A percentile compares a stretch with the other conserved stretches of the same genome.
Conservation (phyloP, 1,140 invertebrate genomes). For the Drosophila kepulauana region DNA sequence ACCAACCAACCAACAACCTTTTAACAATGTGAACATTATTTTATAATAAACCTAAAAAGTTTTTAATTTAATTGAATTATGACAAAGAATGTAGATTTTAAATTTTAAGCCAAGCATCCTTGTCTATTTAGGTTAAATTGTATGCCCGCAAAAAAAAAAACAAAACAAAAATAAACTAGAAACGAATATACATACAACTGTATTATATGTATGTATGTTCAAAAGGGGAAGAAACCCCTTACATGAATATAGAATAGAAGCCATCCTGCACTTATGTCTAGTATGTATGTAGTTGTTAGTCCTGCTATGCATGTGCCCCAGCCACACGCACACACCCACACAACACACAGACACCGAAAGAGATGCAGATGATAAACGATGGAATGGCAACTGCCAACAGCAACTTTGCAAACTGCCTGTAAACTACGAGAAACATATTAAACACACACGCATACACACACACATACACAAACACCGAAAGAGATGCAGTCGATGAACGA, state of each 20-base stretch:
- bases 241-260: conserved; percentile 39
- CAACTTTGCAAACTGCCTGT: conserved; percentile 51
- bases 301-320: conserved; percentile 65
- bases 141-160: conserved; percentile 59
- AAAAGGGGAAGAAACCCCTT: conserved; percentile 2
- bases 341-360: background rate
- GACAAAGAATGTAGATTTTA: conserved; percentile 37
- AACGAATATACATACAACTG: conserved; percentile 32
- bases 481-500: too few relatives aligned
- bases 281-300: conserved; percentile 60
- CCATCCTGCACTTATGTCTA: conserved; percentile 61
- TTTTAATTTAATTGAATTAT: conserved; percentile 67
- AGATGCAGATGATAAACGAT: background rate
- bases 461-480: conserved; percentile 11
- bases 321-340: conserved; percentile 14
- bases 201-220: conserved; percentile 11
- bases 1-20: conserved; percentile 56
- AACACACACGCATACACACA: conserved; percentile 30
- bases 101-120: conserved; percentile 57
- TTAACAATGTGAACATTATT: conserved; percentile 70
- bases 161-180: conserved; percentile 52
- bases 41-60: conserved; percentile 71
- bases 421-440: conserved; percentile 45
- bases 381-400: conserved; percentile 13
- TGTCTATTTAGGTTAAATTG: conserved; percentile 53